Conservation (phyloP, 2,888 invertebrate species). For the Heliconius charithonia region DNA sequence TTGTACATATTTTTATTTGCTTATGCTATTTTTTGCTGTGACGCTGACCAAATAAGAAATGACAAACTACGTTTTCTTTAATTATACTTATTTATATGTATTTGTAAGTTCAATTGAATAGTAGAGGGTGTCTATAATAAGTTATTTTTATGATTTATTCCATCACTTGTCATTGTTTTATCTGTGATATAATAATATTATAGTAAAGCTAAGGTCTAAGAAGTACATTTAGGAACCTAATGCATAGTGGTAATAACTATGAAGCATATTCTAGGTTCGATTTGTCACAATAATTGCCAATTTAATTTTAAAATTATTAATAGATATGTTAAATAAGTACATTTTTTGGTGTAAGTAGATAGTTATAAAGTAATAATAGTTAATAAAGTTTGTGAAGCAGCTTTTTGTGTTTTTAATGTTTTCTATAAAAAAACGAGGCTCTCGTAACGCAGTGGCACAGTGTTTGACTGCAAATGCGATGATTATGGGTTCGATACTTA, state of each 20-base stretch:
- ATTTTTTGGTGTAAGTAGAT: not conserved
- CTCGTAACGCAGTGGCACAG: not conserved
- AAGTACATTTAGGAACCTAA: not conserved
- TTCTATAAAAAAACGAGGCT: not conserved
- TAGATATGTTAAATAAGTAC: not conserved
- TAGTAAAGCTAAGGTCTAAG: not conserved
- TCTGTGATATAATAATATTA: conserved; percentile 12
- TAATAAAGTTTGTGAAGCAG: conserved; percentile 3
- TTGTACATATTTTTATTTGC: too few species aligned
- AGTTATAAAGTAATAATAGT: not conserved
- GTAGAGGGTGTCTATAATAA: not conserved
- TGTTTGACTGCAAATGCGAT: not conserved
- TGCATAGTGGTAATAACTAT: not conserved
- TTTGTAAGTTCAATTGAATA: too few species aligned
- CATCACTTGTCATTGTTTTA: conserved; percentile 15
- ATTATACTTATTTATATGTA: too few species aligned
- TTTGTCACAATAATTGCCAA: not conserved
- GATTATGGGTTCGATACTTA: not conserved
- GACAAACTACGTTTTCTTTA: too few species aligned
- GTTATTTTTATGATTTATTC: not conserved
- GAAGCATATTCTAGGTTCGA: not conserved
- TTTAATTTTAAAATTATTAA: not conserved
- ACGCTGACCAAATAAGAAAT: too few species aligned
- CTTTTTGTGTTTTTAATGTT: not conserved
- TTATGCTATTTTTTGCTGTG: too few species aligned